Conservation (phyloP, 2,113 vertebrate genomes). For the Myotis brandtii region DNA sequence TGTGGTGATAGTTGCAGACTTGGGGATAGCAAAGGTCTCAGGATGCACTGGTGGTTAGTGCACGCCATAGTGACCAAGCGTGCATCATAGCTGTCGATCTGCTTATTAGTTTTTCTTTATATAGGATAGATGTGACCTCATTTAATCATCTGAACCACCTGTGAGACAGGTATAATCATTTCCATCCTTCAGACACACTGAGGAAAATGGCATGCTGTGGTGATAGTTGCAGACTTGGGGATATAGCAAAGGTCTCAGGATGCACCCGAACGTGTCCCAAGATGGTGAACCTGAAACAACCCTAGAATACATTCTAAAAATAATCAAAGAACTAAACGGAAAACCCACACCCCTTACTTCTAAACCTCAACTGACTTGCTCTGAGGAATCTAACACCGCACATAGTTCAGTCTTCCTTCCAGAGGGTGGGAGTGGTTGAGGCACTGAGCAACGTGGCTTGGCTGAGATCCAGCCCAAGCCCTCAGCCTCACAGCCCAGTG, state of each 20-base stretch:
- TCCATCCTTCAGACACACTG: neutral
- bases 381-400: slow-evolving; percentile 9
- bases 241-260: neutral
- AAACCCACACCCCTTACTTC: neutral
- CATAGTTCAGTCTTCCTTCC: slow-evolving; percentile 9
- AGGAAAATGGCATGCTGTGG: neutral
- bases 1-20: neutral
- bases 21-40: neutral
- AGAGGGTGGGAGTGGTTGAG: neutral
- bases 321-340: slow-evolving; percentile 5
- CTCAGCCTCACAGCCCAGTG: slow-evolving; percentile 23
- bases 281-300: neutral
- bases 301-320: slow-evolving; percentile 1
- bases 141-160: neutral
- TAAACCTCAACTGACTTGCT: slow-evolving; percentile 44
- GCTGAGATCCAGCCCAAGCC: neutral
- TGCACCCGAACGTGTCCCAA: neutral
- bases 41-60: too few relatives aligned
- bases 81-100: too few relatives aligned
- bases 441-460: neutral
- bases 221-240: neutral
- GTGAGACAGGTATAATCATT: neutral
- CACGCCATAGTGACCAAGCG: too few relatives aligned
- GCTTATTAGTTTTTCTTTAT: too few relatives aligned
- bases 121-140: neutral